Base-by-base conservation (phyloP, 1,140 invertebrate genomes). In the Subanguina moxae region DNA sequence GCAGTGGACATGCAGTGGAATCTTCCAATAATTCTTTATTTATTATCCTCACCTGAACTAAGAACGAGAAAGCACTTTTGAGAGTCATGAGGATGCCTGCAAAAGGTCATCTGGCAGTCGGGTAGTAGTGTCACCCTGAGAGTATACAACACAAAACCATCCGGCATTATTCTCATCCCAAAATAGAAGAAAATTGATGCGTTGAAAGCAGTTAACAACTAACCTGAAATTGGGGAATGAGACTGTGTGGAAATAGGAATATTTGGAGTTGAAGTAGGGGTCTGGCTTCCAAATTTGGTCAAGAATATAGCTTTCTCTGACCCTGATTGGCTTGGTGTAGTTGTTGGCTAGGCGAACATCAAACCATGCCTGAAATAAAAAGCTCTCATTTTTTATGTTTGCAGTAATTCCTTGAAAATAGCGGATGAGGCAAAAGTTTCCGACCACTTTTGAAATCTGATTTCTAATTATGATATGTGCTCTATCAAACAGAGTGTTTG, bases 201-300 rank as follows among this genome's bases (percentile, higher is more conserved):
- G 15, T 52, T 7, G 61, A 67, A 23, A 81, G 73, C 57, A n/a
- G n/a, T n/a, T n/a, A n/a, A n/a, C 80, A 62, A 80, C 82, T 81
- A 5, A 38, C 48, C 78, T 71, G 61, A 81, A 80, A 62, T 81
- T 81, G 15, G 80, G 80, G 57, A 81, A 81, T 7, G 79, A 74
- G 8, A 81, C 80, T 13, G 71, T 58, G 58, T 81, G 79, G 52
- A 81, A 81, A 68, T 78, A 81, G 0, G 80, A 81, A 59, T 78
- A 74, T 71, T 78, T 78, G 28, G 76, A 77, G 57, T 77, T 78
- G 59, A 77, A 78, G 43, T 75, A 77, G 0, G 80, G 77, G 70
- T 81, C 79, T 9, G 79, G 79, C 61, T 75, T 61, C 78, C 80
- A 81, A 17, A 82, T 78, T 43, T 62, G 64, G 38, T 81, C 80